Percentiles rank a stretch among this genome's conserved stretches.
phyloP scores from a whole-genome alignment of 2,113 vertebrate species.

The Thamnaconus septentrionalis region DNA sequence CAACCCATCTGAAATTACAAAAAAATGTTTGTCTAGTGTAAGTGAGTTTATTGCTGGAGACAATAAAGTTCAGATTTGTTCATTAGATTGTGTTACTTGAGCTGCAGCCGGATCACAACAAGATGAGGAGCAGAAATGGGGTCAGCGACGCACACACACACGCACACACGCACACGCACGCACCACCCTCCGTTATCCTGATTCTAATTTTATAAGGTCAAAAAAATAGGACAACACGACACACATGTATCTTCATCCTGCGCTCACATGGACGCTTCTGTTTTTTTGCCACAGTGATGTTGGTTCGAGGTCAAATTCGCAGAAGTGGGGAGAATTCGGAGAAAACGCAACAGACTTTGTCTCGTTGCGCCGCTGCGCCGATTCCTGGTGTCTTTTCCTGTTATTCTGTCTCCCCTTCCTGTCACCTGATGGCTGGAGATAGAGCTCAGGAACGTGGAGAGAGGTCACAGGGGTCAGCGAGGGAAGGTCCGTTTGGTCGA shows the following conservation, averaged over 20 bases:
- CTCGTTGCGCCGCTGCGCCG: conserved; percentile 19
- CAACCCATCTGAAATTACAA: neutral
- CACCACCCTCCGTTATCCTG: too few relatives aligned
- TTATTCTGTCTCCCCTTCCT: conserved; percentile 70
- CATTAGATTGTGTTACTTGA: conserved; percentile 2
- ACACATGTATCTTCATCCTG: too few relatives aligned
- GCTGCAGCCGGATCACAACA: neutral
- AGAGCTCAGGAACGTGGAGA: conserved; percentile 36
- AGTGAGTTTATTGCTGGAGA: conserved; percentile 6
- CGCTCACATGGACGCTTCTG: neutral
- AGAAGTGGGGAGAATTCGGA: conserved; percentile 19
- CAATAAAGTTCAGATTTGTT: conserved; percentile 24
- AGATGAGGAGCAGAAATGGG: neutral
- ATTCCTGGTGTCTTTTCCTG: conserved; percentile 65
- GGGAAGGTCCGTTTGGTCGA: conserved; percentile 13
- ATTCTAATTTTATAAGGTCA: too few relatives aligned
- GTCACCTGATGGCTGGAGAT: conserved; percentile 60
- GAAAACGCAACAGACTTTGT: conserved; percentile 15
- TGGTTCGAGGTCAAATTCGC: conserved; percentile 4
- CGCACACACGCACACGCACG: too few relatives aligned
- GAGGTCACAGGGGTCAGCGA: conserved; percentile 15
- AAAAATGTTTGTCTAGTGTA: conserved; percentile 1
- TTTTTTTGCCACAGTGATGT: conserved; percentile 1
- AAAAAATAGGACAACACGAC: too few relatives aligned
- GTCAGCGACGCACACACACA: too few relatives aligned